These are phyloP conservation scores for Trissolcus japonicus DNA, from an alignment of 2,888 invertebrate genomes.

Conservation along the genomic window DNA sequence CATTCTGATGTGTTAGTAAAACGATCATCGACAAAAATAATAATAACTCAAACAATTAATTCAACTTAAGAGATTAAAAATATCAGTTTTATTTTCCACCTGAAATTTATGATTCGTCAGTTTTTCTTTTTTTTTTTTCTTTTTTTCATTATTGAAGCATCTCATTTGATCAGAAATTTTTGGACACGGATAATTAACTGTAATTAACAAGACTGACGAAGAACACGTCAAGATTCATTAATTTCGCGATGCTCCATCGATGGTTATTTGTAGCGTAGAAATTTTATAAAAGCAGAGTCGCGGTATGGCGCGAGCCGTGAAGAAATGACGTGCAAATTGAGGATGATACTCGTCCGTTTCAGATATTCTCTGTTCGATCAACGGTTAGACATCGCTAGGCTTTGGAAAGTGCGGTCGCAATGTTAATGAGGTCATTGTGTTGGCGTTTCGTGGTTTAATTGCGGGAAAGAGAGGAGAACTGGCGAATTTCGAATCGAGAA, in stretches of 20 bases:
- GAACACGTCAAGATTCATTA: constrained; percentile 27
- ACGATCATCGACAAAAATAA: too few species aligned
- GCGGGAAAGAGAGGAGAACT: constrained; percentile 50
- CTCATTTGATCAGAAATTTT: constrained; percentile 4
- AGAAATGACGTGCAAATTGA: constrained; percentile 28
- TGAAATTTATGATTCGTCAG: neutral
- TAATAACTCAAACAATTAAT: neutral
- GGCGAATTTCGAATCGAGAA: constrained; percentile 43
- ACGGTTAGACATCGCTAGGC: constrained; percentile 37
- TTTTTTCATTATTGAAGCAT: neutral
- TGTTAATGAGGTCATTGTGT: constrained; percentile 58
- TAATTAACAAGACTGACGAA: constrained; percentile 15
- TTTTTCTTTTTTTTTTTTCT: neutral
- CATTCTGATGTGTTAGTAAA: too few species aligned
- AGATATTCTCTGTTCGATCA: constrained; percentile 40
- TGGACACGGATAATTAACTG: constrained; percentile 15
- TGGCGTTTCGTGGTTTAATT: constrained; percentile 59
- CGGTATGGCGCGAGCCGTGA: neutral
- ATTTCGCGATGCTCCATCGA: constrained; percentile 29
- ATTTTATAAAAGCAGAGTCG: neutral
- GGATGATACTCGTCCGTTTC: constrained; percentile 45
- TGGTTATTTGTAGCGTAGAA: constrained; percentile 24
- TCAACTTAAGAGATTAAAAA: neutral
- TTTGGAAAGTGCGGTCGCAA: constrained; percentile 62
- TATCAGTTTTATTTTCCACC: neutral